Evolutionary conservation across 1,140 invertebrate species (phyloP).

Genomic region (Bombus terrestris): DNA sequence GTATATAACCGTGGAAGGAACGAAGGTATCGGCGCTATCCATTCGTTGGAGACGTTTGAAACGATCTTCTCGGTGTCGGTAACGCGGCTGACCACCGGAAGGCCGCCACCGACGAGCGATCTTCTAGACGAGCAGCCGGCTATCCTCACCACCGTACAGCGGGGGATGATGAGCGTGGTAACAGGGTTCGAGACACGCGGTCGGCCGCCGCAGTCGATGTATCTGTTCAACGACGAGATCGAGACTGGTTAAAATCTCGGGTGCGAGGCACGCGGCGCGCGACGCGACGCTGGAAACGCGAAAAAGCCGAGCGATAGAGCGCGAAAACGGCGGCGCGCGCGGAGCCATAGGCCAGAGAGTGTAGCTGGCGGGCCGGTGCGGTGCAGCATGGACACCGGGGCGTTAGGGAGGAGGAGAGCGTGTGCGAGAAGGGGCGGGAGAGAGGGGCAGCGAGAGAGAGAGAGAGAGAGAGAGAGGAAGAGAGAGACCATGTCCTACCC

Average conservation of each 20-base stretch:
- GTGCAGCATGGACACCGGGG: slow-evolving; percentile 10
- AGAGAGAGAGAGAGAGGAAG: slow-evolving; percentile 41
- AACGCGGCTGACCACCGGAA: neutral
- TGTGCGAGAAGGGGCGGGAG: slow-evolving; percentile 41
- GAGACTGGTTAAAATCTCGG: slow-evolving; percentile 7
- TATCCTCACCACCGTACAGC: too few species aligned
- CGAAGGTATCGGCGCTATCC: neutral
- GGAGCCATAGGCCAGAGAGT: slow-evolving; percentile 18
- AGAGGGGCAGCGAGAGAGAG: slow-evolving; percentile 36
- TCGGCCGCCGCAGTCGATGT: neutral
- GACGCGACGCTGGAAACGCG: slow-evolving; percentile 37
- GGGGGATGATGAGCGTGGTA: neutral
- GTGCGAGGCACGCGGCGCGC: slow-evolving; percentile 23
- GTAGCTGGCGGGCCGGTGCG: slow-evolving; percentile 11
- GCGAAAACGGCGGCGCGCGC: slow-evolving; percentile 35
- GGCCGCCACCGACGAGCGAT: neutral
- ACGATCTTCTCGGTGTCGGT: too few species aligned
- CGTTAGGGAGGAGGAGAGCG: slow-evolving; percentile 10
- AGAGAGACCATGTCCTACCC: slow-evolving; percentile 78
- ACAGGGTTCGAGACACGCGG: neutral
- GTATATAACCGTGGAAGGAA: neutral
- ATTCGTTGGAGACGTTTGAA: fast-evolving
- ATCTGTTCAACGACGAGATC: neutral
- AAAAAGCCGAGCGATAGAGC: slow-evolving; percentile 43
- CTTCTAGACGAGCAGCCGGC: too few species aligned